phyloP scores from a whole-genome alignment of 2,113 vertebrate genomes.

The Fukomys damarensis region DNA sequence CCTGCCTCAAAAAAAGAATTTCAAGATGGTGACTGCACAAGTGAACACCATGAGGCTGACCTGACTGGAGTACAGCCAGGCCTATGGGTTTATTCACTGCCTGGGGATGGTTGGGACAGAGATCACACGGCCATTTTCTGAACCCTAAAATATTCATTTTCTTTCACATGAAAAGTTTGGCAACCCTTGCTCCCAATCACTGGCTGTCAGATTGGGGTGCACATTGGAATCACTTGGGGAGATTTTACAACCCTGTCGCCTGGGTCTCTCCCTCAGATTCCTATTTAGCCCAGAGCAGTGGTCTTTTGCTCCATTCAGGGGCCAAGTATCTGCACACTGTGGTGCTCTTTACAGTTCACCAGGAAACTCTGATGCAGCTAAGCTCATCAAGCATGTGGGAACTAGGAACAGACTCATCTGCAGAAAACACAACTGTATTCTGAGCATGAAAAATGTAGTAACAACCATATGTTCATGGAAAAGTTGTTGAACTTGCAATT shows the following conservation, averaged over 20 bases:
- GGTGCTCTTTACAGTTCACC: neutral
- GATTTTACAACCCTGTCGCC: neutral
- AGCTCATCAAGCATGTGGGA: neutral
- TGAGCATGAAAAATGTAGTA: neutral
- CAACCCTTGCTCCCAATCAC: neutral
- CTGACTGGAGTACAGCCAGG: neutral
- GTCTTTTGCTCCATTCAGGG: neutral
- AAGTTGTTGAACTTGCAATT: slow-evolving; percentile 53
- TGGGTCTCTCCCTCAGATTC: neutral
- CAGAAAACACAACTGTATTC: neutral
- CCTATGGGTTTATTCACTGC: neutral
- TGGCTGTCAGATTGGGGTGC: neutral
- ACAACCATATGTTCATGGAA: neutral
- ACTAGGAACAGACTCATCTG: neutral
- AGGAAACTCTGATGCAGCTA: neutral
- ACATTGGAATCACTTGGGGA: neutral
- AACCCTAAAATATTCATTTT: neutral
- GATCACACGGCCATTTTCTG: neutral
- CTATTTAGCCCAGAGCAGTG: neutral
- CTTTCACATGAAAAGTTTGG: neutral
- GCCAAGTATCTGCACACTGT: neutral
- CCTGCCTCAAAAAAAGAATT: neutral
- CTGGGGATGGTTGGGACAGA: neutral
- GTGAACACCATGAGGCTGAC: neutral
- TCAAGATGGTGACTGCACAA: neutral